A percentile compares a stretch with the other conserved stretches of the same genome.
Evolutionary conservation across 2,888 invertebrate species (phyloP).

Genomic region (Andrena minutula): DNA sequence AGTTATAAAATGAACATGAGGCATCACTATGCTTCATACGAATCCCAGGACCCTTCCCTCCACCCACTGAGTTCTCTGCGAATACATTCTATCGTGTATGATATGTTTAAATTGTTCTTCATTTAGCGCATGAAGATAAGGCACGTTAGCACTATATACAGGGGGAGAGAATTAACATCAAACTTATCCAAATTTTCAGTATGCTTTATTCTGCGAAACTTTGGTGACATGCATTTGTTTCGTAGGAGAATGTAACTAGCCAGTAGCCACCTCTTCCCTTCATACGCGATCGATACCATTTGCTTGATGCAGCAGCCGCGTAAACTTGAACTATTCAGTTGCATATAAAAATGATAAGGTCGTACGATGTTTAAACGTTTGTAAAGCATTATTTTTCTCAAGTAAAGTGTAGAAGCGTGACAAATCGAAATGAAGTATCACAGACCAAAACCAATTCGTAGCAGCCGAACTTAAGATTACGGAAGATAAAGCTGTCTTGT

Average conservation of each 20-base stretch:
- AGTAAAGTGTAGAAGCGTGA: conserved; percentile 2
- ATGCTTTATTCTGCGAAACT: conserved; percentile 37
- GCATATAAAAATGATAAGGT: background rate
- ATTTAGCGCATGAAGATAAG: conserved; percentile 12
- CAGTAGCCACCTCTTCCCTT: conserved; percentile 30
- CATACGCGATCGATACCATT: conserved; percentile 46
- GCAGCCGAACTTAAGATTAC: background rate
- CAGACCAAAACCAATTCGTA: background rate
- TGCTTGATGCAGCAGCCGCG: conserved; percentile 1
- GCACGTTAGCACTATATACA: conserved; percentile 14
- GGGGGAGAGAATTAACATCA: conserved; percentile 20
- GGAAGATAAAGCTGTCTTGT: background rate
- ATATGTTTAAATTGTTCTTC: conserved; percentile 9
- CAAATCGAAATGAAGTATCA: background rate
- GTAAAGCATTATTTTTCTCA: background rate
- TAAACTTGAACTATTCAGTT: conserved; percentile 3
- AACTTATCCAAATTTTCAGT: conserved; percentile 29
- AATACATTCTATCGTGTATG: background rate
- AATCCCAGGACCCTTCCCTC: conserved; percentile 13
- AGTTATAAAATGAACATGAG: conserved; percentile 17
- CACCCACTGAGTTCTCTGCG: background rate
- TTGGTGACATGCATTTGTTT: conserved; percentile 35
- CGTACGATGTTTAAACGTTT: background rate
- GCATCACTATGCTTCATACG: conserved; percentile 3
- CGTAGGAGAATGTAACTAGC: conserved; percentile 41